Base-by-base conservation (phyloP, 2,113 vertebrate species). In the Antennarius striatus region DNA sequence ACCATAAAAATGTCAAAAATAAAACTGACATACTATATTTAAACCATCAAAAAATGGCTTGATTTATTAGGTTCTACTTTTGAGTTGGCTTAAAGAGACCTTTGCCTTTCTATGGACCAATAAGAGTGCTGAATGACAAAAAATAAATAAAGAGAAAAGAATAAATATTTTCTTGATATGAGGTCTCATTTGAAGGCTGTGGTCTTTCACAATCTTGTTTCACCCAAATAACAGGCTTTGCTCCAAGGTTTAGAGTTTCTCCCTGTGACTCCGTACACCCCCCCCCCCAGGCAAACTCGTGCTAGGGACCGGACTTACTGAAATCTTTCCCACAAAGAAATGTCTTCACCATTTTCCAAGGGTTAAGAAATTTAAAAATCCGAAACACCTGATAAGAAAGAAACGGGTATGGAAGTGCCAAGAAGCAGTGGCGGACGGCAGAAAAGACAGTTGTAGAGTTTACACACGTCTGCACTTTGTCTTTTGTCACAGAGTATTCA, bases 131-230 rank as follows among this genome's bases (percentile, higher is more conserved):
- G 8, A 10, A 12, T 0, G 22, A 22, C 46, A 14, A 28, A 45
- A 22, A 80, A 87, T 75, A 84, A 80, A 80, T 75, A 68, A 51
- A 61, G 12, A 30, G 46, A 36, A 14, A 39, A 67, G 49, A 71
- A 84, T 71, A 75, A 80, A 80, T 58, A 83, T 40, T 3, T 39
- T 4, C 48, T 4, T 29, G 46, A 48, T 12, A 15, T 5, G 22
- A 48, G 45, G 55, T 55, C 63, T 45, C 22, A 68, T 45, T 51
- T 47, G 11, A 43, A 54, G 15, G 49, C 49, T 4, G 43, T 4
- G 2, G 36, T 39, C 39, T 43, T 36, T 77, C 55, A 75, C 74
- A 22, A 55, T 71, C 29, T 10, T 2, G 57, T 17, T 63, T 66
- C 28, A 46, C 32, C 56, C 60, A 56, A 59, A 75, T 56, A 56